Conservation (phyloP, 2,888 invertebrate species). For the Pollenia griseotomentosa region DNA sequence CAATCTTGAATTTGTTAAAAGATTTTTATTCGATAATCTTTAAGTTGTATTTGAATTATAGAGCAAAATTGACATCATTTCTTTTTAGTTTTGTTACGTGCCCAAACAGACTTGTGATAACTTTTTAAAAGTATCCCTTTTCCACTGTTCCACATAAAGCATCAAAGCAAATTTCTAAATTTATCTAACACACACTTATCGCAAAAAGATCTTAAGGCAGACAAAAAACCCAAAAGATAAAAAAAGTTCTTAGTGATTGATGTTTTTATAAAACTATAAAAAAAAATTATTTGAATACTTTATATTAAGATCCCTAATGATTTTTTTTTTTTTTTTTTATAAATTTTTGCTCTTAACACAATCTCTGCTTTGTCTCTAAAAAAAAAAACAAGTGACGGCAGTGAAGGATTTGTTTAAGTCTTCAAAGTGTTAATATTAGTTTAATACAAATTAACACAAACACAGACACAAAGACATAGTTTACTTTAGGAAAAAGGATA, state of each 20-base stretch:
- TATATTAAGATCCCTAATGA: conserved; percentile 57
- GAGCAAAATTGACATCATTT: neutral
- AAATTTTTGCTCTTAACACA: neutral
- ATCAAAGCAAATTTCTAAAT: conserved; percentile 30
- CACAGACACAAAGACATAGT: neutral
- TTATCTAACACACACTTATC: neutral
- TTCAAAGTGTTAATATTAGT: conserved; percentile 54
- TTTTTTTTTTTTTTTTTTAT: conserved; percentile 16
- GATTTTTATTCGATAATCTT: neutral
- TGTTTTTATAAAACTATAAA: conserved; percentile 28
- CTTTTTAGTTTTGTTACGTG: conserved; percentile 32
- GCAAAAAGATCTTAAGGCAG: conserved; percentile 9
- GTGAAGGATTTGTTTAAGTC: conserved; percentile 25
- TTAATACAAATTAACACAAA: conserved; percentile 16
- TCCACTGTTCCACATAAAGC: conserved; percentile 6
- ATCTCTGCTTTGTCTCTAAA: neutral
- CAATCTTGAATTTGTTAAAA: neutral
- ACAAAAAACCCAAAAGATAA: conserved; percentile 3
- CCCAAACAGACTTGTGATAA: conserved; percentile 20
- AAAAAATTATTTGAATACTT: conserved; percentile 22
- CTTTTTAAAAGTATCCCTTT: neutral
- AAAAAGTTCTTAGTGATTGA: conserved; percentile 53
- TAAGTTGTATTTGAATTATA: neutral
- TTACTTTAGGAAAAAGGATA: neutral
- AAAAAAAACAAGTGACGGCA: neutral